Evolutionary conservation across 2,797 vertebrate species (phyloP).

Genomic region (Nannoperca obscura): DNA sequence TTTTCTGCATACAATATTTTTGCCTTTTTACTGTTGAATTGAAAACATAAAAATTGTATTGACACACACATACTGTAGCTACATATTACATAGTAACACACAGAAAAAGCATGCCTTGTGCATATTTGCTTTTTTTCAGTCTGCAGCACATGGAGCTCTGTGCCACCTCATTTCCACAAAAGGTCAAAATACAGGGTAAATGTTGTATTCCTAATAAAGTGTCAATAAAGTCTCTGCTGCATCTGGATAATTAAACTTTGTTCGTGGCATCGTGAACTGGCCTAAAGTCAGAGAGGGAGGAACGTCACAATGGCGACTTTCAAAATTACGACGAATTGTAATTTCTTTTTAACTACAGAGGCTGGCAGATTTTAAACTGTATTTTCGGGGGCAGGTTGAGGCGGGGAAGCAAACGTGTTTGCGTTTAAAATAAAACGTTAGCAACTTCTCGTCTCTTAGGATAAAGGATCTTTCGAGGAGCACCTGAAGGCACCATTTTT

Average conservation of each 20-base stretch:
- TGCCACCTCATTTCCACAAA: neutral
- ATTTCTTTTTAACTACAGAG: neutral
- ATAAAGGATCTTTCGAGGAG: constrained; percentile 20
- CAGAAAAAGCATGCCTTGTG: neutral
- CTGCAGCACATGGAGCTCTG: neutral
- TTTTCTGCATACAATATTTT: too few relatives aligned
- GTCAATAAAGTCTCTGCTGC: neutral
- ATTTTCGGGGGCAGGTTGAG: neutral
- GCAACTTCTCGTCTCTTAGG: neutral
- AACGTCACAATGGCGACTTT: neutral
- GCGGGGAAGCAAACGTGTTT: too few relatives aligned
- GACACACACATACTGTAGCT: too few relatives aligned
- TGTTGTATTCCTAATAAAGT: neutral
- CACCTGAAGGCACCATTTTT: constrained; percentile 62
- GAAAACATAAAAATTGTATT: too few relatives aligned
- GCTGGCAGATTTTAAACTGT: neutral
- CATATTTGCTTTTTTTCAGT: neutral
- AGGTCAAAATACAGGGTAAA: neutral
- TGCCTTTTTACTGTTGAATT: too few relatives aligned
- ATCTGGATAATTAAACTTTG: neutral
- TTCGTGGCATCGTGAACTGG: neutral
- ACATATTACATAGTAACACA: neutral
- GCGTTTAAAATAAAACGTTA: neutral
- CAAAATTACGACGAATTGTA: neutral
- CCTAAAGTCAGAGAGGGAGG: constrained; percentile 8